Percentiles rank a stretch among this genome's conserved stretches.
Evolutionary conservation across 2,888 invertebrate species (phyloP).

Genomic region (Leptarthrus brevirostris): DNA sequence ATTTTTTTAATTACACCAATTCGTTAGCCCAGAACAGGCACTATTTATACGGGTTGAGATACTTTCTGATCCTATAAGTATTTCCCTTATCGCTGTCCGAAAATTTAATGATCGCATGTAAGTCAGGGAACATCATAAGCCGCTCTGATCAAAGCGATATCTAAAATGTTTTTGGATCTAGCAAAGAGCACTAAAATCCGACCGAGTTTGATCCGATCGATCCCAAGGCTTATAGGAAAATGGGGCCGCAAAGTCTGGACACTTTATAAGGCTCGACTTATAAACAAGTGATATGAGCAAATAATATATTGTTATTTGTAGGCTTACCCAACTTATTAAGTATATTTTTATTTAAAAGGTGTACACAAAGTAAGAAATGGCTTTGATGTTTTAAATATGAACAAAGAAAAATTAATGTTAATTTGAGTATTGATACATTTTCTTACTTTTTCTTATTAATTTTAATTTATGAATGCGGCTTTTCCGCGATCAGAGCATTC

Average conservation of each 20-base stretch:
- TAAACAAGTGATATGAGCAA: too few species aligned
- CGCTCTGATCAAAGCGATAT: conserved; percentile 43
- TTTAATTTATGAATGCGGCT: too few species aligned
- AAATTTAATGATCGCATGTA: conserved; percentile 52
- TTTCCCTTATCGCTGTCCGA: conserved; percentile 50
- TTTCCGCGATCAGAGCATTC: too few species aligned
- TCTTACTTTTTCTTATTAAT: too few species aligned
- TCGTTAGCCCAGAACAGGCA: conserved; percentile 4
- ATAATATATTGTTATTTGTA: too few species aligned
- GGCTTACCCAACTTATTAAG: too few species aligned
- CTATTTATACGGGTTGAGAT: conserved; percentile 9
- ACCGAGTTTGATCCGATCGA: conserved; percentile 7
- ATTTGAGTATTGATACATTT: too few species aligned
- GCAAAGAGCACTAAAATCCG: not conserved
- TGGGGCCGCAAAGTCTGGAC: conserved; percentile 21
- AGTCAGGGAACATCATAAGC: conserved; percentile 34
- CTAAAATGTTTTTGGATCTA: conserved; percentile 3
- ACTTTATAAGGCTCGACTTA: not conserved
- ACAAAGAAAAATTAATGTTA: too few species aligned
- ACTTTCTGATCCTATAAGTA: conserved; percentile 23
- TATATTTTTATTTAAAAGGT: too few species aligned
- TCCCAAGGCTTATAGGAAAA: conserved; percentile 4
- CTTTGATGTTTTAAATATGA: too few species aligned
- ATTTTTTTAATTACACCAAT: conserved; percentile 41
- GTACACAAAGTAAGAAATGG: too few species aligned